Conservation (phyloP, 2,113 vertebrate species). For the Aythya baeri region DNA sequence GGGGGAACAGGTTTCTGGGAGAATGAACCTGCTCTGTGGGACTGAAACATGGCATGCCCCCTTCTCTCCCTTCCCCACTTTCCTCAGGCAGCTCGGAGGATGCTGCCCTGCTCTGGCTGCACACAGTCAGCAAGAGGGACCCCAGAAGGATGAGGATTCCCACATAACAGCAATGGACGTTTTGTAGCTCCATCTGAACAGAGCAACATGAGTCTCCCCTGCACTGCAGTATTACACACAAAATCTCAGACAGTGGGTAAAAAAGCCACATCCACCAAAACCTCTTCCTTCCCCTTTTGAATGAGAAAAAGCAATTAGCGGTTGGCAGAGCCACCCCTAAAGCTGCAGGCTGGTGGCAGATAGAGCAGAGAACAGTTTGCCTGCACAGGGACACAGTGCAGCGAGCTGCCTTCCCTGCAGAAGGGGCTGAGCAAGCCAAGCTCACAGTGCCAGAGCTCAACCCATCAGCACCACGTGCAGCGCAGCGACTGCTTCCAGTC, state of each 20-base stretch:
- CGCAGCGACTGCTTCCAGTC: neutral
- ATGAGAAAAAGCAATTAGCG: neutral
- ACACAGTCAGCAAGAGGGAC: neutral
- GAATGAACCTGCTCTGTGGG: neutral
- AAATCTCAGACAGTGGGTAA: neutral
- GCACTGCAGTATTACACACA: neutral
- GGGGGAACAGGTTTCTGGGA: neutral
- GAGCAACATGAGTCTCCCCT: neutral
- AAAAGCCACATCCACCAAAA: neutral
- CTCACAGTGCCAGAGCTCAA: neutral
- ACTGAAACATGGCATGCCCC: accelerated
- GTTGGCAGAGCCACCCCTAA: neutral
- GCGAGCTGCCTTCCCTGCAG: neutral
- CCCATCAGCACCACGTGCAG: accelerated
- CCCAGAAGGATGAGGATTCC: neutral
- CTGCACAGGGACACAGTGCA: accelerated
- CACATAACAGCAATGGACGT: accelerated
- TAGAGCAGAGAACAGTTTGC: neutral
- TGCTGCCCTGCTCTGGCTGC: neutral
- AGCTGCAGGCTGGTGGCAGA: neutral
- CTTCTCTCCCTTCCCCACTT: neutral
- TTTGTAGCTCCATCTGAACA: neutral
- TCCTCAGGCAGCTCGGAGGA: neutral
- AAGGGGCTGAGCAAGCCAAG: accelerated
- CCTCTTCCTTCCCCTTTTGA: neutral